Evolutionary conservation across 2,113 vertebrate genomes (phyloP), one percentile per base, ranked within the genome.

Genomic region (Ageneiosus marmoratus): DNA sequence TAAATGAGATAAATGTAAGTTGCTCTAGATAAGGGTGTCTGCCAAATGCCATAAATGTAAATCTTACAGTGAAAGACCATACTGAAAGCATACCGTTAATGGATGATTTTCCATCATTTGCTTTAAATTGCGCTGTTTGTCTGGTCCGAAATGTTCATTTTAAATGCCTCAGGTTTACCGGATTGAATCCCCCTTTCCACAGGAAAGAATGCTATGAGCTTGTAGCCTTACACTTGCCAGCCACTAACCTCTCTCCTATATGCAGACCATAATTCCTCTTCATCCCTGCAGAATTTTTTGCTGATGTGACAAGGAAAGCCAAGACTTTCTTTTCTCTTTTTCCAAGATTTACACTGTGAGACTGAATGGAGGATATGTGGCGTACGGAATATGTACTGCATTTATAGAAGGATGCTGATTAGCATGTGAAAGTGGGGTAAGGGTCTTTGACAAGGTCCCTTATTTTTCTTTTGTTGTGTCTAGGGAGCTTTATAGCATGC

Each of bases 301-400:
- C 55, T 78, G 37, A 55, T 60, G 62, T 84, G 80, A 87, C 85
- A 86, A 85, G 70, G 89, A 29, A 83, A 65, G 84, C 88, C 82
- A 84, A 89, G 83, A 76, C 65, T 79, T 80, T 90, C 89, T 92
- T 91, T 91, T 86, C 73, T 29, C 69, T 70, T 82, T 76, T 73
- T 56, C 83, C 77, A 27, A 73, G 75, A 55, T 82, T 75, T 87
- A 79, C 69, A 79, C 16, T 41, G 32, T 48, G 48, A 62, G 22
- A 81, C 74, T 82, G 65, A 84, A 84, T 82, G 13, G n/a, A 50
- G 0, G 65, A 65, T 46, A 73, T 84, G 73, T 75, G 77, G 74
- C 63, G 32, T 27, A 56, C 44, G 2, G 18, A 56, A 44, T 63
- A n/a, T 51, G n/a, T 51, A n/a, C n/a, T n/a, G n/a, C n/a, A 76